Evolutionary conservation across 92 coral and sea anemone species (phyloP).

Genomic region (Pocillopora meandrina): DNA sequence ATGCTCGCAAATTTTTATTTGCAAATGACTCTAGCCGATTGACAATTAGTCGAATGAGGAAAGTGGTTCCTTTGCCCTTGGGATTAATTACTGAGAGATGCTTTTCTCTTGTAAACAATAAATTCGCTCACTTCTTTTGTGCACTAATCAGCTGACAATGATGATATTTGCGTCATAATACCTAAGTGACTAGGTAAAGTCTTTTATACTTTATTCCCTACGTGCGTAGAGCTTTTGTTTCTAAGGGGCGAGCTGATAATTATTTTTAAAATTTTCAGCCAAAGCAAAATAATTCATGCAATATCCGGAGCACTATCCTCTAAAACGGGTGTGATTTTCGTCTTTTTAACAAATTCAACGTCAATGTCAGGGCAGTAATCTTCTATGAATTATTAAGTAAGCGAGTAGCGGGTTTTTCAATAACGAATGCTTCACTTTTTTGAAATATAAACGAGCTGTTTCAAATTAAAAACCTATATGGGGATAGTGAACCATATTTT

Average conservation of each 20-base stretch:
- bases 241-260: background rate
- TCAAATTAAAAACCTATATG: too few species aligned
- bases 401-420: too few species aligned
- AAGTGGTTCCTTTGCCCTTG: background rate
- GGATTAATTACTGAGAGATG: conserved; percentile 12
- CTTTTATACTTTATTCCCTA: background rate
- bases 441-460: too few species aligned
- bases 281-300: background rate
- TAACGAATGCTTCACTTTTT: too few species aligned
- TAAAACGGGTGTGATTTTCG: background rate
- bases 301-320: background rate
- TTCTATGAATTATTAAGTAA: too few species aligned
- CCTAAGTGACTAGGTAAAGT: conserved; percentile 19
- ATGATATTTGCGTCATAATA: conserved; percentile 23
- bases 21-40: background rate
- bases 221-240: background rate
- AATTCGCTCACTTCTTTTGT: conserved; percentile 12
- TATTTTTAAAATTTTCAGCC: background rate
- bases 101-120: conserved; percentile 9
- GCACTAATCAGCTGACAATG: conserved; percentile 17
- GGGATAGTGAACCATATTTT: too few species aligned
- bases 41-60: conserved; percentile 3
- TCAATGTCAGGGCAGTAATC: too few species aligned
- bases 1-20: conserved; percentile 1
- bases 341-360: background rate